phyloP scores from a whole-genome alignment of 2,797 vertebrate genomes.

The Tympanoctomys barrerae region DNA sequence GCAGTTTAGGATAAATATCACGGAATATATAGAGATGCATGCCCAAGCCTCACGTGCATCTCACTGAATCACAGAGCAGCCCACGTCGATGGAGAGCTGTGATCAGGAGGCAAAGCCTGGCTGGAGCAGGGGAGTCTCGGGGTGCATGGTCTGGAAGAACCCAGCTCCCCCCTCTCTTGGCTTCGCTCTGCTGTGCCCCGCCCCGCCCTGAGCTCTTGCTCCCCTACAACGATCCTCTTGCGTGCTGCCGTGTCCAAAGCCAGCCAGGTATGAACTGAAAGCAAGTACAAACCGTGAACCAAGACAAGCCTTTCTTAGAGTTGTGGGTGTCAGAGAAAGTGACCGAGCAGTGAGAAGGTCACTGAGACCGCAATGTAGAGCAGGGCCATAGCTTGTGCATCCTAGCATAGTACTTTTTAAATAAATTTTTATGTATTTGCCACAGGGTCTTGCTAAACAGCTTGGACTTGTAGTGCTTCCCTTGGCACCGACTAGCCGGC shows the following conservation, averaged over 20 bases:
- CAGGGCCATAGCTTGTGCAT: neutral
- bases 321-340: neutral
- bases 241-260: neutral
- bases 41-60: neutral
- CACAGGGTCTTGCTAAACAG: no score
- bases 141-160: neutral
- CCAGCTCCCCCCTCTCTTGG: neutral
- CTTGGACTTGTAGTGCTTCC: no score
- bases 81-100: neutral
- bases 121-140: neutral
- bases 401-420: neutral
- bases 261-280: neutral
- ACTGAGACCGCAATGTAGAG: neutral
- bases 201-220: neutral
- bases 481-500: no score
- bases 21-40: neutral
- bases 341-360: rapidly evolving
- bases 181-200: neutral
- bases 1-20: neutral
- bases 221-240: neutral
- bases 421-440: no score
- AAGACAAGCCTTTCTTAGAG: neutral
- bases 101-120: neutral
- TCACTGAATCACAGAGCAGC: neutral
- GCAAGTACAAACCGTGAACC: neutral